Conservation (phyloP, 2,113 vertebrate genomes). For the Poeciliopsis retropinna region DNA sequence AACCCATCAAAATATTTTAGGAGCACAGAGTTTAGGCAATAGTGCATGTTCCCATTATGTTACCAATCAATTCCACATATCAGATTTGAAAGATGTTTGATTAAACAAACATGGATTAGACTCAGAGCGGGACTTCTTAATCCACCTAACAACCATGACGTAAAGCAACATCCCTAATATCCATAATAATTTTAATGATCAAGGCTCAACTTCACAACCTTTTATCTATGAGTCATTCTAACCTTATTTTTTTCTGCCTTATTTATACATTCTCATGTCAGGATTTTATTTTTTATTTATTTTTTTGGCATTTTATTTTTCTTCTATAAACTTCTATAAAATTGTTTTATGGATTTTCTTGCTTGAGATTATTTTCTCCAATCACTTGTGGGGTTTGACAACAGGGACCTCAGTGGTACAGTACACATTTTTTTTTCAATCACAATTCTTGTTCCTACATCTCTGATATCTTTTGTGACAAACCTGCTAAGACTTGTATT, state of each 20-base stretch:
- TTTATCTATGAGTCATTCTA: background rate
- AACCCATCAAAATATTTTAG: background rate
- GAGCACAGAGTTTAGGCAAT: background rate
- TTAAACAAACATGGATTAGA: background rate
- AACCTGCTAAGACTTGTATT: slow-evolving; percentile 51
- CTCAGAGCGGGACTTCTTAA: background rate
- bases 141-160: background rate
- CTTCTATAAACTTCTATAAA: background rate
- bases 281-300: background rate
- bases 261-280: background rate
- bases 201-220: background rate
- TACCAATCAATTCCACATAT: background rate
- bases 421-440: background rate
- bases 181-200: background rate
- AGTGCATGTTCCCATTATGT: background rate
- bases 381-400: background rate
- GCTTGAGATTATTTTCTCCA: background rate
- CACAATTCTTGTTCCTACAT: slow-evolving; percentile 27
- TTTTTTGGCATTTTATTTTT: too few species aligned
- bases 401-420: background rate
- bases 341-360: background rate
- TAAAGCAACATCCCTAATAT: background rate
- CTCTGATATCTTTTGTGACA: slow-evolving; percentile 19
- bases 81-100: background rate
- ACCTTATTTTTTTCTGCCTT: background rate